Conservation (phyloP, 2,113 vertebrate species). For the Xenopus laevis region DNA sequence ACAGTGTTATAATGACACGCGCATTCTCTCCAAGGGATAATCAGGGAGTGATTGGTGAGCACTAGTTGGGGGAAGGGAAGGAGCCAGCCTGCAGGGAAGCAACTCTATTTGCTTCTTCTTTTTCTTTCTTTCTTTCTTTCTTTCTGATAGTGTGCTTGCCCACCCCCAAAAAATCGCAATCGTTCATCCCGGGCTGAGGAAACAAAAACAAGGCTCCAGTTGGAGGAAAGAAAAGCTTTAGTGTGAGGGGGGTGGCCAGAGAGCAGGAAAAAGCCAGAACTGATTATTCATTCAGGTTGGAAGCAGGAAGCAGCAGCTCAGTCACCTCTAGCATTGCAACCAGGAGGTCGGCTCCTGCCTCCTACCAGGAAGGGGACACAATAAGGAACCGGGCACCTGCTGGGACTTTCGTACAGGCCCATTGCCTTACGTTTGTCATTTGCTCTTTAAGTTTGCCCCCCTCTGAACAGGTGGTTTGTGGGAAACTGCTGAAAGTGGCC, state of each 20-base stretch:
- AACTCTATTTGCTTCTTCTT: not conserved
- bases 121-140: no score
- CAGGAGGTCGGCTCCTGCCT: not conserved
- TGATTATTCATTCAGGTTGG: not conserved
- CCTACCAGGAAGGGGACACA: conserved; percentile 16
- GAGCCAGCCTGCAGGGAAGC: conserved; percentile 9
- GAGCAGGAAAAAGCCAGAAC: conserved; percentile 2
- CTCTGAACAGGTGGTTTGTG: conserved; percentile 12
- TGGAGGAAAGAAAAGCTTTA: not conserved
- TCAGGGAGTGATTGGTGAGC: conserved; percentile 34
- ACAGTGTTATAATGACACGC: conserved; percentile 1
- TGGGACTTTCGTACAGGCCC: not conserved
- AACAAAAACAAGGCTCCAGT: conserved; percentile 6
- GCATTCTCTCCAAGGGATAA: conserved; percentile 28
- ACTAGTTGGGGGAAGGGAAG: conserved; percentile 11
- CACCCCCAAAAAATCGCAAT: not conserved
- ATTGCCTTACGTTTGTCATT: not conserved
- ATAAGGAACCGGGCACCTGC: conserved; percentile 11
- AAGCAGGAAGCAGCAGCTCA: conserved; percentile 12
- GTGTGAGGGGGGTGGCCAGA: not conserved
- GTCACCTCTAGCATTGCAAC: conserved; percentile 5
- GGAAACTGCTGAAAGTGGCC: not conserved
- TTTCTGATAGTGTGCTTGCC: conserved; percentile 11
- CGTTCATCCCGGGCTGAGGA: conserved; percentile 12
- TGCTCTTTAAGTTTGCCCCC: not conserved